These are phyloP conservation scores for Trididemnum clinides DNA, from an alignment of 23 tunicate genomes.

Conservation along the genomic window DNA sequence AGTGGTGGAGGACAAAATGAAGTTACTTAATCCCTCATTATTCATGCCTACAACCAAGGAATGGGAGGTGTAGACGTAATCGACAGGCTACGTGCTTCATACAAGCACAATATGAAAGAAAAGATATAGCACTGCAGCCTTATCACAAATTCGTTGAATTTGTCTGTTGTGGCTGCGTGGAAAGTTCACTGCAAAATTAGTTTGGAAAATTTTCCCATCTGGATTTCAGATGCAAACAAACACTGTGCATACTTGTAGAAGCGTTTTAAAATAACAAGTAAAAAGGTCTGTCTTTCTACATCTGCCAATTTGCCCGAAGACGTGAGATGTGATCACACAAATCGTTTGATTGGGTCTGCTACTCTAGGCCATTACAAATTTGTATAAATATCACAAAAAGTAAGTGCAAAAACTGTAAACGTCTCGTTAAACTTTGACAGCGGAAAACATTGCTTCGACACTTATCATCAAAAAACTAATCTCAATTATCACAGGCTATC, in stretches of 20 bases:
- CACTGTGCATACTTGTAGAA: background rate
- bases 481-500: no score
- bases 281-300: background rate
- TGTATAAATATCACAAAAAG: background rate
- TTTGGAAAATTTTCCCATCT: background rate
- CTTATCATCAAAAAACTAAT: no score
- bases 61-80: conserved; percentile 3
- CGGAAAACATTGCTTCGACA: no score
- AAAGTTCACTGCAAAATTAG: background rate
- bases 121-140: background rate
- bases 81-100: background rate
- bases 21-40: background rate
- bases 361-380: background rate
- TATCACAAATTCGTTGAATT: background rate
- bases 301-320: background rate
- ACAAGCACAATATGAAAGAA: background rate
- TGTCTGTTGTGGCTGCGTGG: conserved; percentile 2
- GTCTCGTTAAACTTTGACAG: background rate
- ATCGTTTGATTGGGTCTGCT: background rate
- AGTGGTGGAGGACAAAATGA: background rate
- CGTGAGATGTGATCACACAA: background rate
- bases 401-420: background rate
- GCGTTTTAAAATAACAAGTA: background rate
- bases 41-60: background rate
- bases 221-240: background rate